A percentile compares a stretch with the other conserved stretches of the same genome.
These are phyloP conservation scores for Pseudococcus jackbeardsleyi DNA, from an alignment of 2,888 invertebrate species.

Conservation along the genomic window DNA sequence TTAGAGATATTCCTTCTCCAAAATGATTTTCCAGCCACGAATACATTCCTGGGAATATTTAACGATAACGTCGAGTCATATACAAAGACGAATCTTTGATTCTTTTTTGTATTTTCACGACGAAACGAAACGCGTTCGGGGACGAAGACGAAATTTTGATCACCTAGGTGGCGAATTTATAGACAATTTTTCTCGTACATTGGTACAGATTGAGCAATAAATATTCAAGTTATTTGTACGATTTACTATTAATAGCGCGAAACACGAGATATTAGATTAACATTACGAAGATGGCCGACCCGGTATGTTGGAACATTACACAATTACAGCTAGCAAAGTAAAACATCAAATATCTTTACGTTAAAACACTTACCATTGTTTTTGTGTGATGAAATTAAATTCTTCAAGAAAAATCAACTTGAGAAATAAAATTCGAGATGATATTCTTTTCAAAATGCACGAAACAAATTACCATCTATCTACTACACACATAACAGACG, in stretches of 20 bases:
- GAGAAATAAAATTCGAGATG: too few relatives aligned
- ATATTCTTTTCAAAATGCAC: too few relatives aligned
- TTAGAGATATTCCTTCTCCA: neutral
- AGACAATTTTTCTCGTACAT: neutral
- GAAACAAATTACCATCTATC: slow-evolving; percentile 42
- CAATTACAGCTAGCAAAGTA: neutral
- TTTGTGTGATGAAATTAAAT: neutral
- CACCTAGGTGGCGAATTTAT: neutral
- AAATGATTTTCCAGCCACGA: neutral
- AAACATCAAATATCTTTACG: neutral
- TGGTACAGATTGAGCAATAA: neutral
- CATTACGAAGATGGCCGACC: slow-evolving; percentile 62
- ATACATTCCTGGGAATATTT: neutral
- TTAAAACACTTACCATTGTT: slow-evolving; percentile 15
- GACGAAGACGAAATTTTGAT: neutral
- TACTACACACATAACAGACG: slow-evolving; percentile 19
- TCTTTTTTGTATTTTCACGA: neutral
- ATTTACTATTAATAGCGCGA: slow-evolving; percentile 36
- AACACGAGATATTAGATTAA: slow-evolving; percentile 32
- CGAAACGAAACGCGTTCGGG: neutral
- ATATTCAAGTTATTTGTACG: neutral
- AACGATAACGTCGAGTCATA: neutral
- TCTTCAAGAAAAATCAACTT: neutral
- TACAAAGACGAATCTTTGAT: neutral
- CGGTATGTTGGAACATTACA: slow-evolving; percentile 32